A percentile compares a stretch with the other conserved stretches of the same genome.
These are phyloP conservation scores for Leptopilina clavipes DNA, from an alignment of 1,140 invertebrate genomes.

Conservation along the genomic window DNA sequence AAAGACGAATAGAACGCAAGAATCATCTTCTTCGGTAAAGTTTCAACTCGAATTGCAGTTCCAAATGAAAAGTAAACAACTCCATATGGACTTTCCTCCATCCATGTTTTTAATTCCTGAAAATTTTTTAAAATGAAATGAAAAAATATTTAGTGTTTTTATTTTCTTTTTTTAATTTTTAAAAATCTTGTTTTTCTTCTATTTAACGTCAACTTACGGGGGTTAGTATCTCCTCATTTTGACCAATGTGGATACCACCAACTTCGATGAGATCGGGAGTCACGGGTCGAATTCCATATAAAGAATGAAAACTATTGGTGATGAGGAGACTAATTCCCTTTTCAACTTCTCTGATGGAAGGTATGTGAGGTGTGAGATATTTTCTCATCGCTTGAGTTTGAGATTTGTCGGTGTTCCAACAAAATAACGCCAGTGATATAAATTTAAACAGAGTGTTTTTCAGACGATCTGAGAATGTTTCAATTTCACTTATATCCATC, in stretches of 20 bases:
- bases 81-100: conserved; percentile 80
- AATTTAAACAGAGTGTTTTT: conserved; percentile 51
- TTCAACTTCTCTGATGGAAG: conserved; percentile 77
- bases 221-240: conserved; percentile 51
- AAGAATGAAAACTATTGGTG: conserved; percentile 68
- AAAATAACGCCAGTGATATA: conserved; percentile 37
- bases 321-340: conserved; percentile 64
- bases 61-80: conserved; percentile 84
- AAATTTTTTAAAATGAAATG: conserved; percentile 41
- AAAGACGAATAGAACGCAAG: conserved; percentile 48
- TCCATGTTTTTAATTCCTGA: conserved; percentile 79
- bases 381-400: conserved; percentile 69
- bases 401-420: conserved; percentile 42
- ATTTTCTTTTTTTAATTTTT: neutral
- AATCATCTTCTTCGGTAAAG: conserved; percentile 73
- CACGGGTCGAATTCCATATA: conserved; percentile 65
- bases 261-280: conserved; percentile 69
- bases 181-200: neutral
- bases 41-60: conserved; percentile 77
- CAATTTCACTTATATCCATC: neutral
- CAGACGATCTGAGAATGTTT: conserved; percentile 64
- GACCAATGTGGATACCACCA: conserved; percentile 69
- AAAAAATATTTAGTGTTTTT: neutral
- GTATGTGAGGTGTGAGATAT: conserved; percentile 77
- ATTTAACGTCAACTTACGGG: conserved; percentile 52